These are phyloP conservation scores for Smittia sp. DNA, from an alignment of 2,888 invertebrate genomes.

Conservation along the genomic window DNA sequence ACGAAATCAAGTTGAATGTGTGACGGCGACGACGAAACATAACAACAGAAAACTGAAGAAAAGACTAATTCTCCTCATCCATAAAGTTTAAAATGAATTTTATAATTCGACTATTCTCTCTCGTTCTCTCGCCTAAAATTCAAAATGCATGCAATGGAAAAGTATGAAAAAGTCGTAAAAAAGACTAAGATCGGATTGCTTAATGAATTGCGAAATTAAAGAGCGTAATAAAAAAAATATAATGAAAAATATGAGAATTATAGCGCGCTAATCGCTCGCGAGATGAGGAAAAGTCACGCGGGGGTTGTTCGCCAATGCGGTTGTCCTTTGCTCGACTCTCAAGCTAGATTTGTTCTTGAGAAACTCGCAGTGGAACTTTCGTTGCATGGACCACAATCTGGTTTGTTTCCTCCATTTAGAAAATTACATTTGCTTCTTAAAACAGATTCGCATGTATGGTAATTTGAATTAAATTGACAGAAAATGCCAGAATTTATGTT, in stretches of 20 bases:
- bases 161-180: slow-evolving; percentile 4
- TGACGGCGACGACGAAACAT: background rate
- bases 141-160: background rate
- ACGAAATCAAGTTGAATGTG: slow-evolving; percentile 8
- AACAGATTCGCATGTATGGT: background rate
- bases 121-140: background rate
- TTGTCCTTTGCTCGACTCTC: no score
- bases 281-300: background rate
- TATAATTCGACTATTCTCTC: background rate
- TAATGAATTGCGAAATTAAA: slow-evolving; percentile 27
- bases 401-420: background rate
- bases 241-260: slow-evolving; percentile 29
- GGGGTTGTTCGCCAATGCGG: no score
- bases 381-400: background rate
- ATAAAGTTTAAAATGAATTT: background rate
- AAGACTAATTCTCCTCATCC: background rate
- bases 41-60: slow-evolving; percentile 2
- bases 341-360: no score
- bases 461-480: slow-evolving; percentile 41
- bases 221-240: slow-evolving; percentile 14
- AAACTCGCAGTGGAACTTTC: background rate
- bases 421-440: background rate
- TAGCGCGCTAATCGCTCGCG: slow-evolving; percentile 26
- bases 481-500: slow-evolving; percentile 35
- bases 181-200: background rate